These are phyloP conservation scores for Palythoa caribaeorum DNA, from an alignment of 92 coral and sea anemone species.

Conservation along the genomic window DNA sequence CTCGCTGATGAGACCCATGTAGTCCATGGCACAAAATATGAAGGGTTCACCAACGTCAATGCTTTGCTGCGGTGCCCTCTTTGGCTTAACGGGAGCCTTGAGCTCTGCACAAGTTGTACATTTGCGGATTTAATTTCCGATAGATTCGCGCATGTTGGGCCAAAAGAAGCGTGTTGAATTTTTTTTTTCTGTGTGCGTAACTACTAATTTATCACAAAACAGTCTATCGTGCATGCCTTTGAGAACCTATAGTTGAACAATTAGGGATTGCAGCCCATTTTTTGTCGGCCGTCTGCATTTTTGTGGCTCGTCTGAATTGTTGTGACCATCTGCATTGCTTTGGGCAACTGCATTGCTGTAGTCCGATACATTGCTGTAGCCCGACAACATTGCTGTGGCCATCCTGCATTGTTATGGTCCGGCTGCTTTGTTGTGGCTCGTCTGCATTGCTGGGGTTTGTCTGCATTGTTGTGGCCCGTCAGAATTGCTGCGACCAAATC, in stretches of 20 bases:
- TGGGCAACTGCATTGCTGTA: no score
- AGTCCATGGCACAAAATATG: slow-evolving; percentile 57
- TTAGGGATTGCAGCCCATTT: no score
- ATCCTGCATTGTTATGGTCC: slow-evolving; percentile 50
- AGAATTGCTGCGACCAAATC: slow-evolving; percentile 35
- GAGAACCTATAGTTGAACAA: neutral
- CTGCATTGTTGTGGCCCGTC: slow-evolving; percentile 53
- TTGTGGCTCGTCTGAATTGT: neutral
- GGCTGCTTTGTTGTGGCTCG: slow-evolving; percentile 46
- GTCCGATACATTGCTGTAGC: no score
- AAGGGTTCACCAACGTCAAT: slow-evolving; percentile 28
- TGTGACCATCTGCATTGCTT: no score
- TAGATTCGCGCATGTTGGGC: slow-evolving; percentile 20
- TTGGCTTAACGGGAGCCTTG: slow-evolving; percentile 4
- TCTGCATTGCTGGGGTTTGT: neutral
- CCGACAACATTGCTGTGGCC: no score
- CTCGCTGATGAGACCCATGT: slow-evolving; percentile 23
- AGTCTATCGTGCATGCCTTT: slow-evolving; percentile 2
- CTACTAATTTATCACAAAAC: slow-evolving; percentile 39
- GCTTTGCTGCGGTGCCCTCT: slow-evolving; percentile 36
- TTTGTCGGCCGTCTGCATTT: no score
- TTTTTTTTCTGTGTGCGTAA: slow-evolving; percentile 13
- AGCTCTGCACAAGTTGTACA: slow-evolving; percentile 33
- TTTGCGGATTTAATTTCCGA: slow-evolving; percentile 17
- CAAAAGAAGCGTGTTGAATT: slow-evolving; percentile 39